Evolutionary conservation across 2,888 invertebrate species (phyloP).

Genomic region (Tetragonisca angustula): DNA sequence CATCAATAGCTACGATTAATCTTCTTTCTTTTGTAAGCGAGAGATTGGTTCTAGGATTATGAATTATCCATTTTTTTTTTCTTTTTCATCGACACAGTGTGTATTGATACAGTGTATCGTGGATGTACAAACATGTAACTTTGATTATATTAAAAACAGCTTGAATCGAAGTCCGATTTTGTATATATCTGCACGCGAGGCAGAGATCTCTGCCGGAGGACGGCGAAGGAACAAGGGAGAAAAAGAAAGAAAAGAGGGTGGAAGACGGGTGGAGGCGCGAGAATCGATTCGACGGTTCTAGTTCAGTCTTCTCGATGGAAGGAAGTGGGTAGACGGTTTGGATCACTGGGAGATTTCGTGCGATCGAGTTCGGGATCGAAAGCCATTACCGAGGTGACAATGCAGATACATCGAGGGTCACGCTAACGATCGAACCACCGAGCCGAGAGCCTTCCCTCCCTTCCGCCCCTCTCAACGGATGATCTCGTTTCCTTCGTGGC

Average conservation of each 20-base stretch:
- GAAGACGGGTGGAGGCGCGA: neutral
- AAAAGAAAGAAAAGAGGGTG: neutral
- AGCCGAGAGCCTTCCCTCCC: neutral
- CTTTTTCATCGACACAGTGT: no score
- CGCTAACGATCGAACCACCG: constrained; percentile 34
- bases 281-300: neutral
- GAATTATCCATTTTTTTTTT: no score
- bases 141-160: no score
- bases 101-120: no score
- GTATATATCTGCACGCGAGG: no score
- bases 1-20: no score
- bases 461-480: neutral
- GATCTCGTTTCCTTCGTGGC: constrained; percentile 31
- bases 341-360: neutral
- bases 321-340: neutral
- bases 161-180: no score
- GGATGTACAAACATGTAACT: no score
- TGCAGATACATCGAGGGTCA: constrained; percentile 28
- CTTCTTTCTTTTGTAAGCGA: no score
- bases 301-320: no score
- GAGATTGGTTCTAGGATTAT: no score
- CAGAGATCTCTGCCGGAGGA: no score
- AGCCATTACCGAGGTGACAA: constrained; percentile 35
- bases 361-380: constrained; percentile 20
- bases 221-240: neutral